Conservation (phyloP, 2,888 invertebrate genomes). For the Schizaphis graminum region DNA sequence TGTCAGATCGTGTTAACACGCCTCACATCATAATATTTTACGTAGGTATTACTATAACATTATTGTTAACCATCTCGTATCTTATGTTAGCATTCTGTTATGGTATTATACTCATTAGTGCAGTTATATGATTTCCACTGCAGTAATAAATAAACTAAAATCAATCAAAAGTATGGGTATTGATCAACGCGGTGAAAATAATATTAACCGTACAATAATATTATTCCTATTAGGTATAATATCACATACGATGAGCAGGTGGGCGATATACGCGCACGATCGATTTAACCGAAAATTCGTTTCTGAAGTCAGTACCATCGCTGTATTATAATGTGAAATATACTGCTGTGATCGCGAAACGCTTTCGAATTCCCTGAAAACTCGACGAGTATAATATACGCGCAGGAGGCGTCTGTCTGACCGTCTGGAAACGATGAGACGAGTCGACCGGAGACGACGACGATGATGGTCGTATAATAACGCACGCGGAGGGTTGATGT, state of each 20-base stretch:
- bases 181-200: background rate
- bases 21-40: background rate
- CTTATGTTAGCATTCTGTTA: background rate
- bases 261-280: background rate
- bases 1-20: background rate
- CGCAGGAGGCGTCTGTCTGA: background rate
- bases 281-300: background rate
- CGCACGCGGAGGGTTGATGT: background rate
- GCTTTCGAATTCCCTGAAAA: background rate
- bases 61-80: background rate
- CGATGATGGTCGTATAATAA: background rate
- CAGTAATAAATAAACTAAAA: no score
- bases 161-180: no score
- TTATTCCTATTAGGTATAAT: background rate
- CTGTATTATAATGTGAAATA: background rate
- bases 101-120: no score
- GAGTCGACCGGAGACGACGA: background rate
- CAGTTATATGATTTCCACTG: no score
- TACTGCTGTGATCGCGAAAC: background rate
- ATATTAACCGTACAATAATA: background rate
- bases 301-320: background rate
- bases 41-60: background rate
- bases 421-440: constrained; percentile 6
- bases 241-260: no score
- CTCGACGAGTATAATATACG: background rate